Evolutionary conservation across 2,888 invertebrate genomes (phyloP), one percentile per base, ranked within the genome.

Genomic region (Artemia sp.): DNA sequence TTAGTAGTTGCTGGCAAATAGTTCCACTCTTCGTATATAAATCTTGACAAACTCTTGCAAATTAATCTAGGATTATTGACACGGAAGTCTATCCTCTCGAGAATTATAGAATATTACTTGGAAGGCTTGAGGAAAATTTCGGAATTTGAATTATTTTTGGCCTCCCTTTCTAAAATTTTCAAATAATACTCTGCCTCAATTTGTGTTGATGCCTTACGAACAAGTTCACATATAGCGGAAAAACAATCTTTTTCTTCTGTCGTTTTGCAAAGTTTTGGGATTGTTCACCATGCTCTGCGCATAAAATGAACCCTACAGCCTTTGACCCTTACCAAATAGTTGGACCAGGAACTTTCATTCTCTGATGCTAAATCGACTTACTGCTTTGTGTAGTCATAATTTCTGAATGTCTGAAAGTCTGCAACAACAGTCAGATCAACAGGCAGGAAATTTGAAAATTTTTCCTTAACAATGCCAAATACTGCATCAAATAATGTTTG

Each of bases 361-460:
- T 19, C 19, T 19, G 19, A 19, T 19, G 19, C 19, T 19, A 19
- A 1, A 19, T 19, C 19, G 19, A 19, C 19, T 19, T 19, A 19
- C 19, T 19, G 19, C 19, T 19, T 19, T 19, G 1, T 19, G 19
- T 19, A 53, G n/a, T n/a, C 53, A 12, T 12, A 12, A 12, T n/a
- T 53, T 53, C 53, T 53, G 53, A n/a, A n/a, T n/a, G 12, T 12
- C 53, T 12, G 12, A 12, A n/a, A 53, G n/a, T 12, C 53, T 12
- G n/a, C 53, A 53, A 53, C 53, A n/a, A n/a, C 53, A 12, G n/a
- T 53, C 12, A 53, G 53, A 53, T 53, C 53, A 53, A 53, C 12
- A n/a, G 53, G 12, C 12, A 53, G 12, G 53, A 53, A 53, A n/a
- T n/a, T n/a, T 1, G 53, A n/a, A 53, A 12, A 53, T 12, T 12